Conservation (phyloP, 2,113 vertebrate species). For the Urocynchramus pylzowi region DNA sequence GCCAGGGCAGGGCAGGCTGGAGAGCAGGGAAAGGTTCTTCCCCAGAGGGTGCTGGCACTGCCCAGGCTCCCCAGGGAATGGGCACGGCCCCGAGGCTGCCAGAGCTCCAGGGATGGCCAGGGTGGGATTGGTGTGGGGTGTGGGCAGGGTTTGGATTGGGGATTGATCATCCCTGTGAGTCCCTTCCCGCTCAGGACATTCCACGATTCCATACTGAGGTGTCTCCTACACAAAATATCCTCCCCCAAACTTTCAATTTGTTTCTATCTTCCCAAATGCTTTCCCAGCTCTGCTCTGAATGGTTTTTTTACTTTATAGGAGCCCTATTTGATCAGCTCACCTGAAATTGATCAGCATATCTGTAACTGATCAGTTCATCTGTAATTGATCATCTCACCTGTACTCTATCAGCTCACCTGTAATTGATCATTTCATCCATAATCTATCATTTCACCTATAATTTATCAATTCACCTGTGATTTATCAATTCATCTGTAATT, state of each 20-base stretch:
- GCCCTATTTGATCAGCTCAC: background rate
- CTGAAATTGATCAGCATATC: background rate
- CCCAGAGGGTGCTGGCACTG: too few species aligned
- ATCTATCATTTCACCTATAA: rapidly evolving
- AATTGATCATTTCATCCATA: rapidly evolving
- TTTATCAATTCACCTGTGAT: background rate
- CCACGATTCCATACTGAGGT: rapidly evolving
- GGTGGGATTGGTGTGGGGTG: too few species aligned
- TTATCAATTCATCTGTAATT: rapidly evolving
- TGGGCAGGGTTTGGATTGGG: background rate
- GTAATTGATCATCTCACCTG: rapidly evolving
- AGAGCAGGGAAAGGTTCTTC: too few species aligned
- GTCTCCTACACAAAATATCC: background rate
- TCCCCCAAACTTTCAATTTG: background rate
- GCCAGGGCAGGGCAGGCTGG: too few species aligned
- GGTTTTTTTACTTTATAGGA: background rate
- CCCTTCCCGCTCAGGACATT: background rate
- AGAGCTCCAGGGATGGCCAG: too few species aligned
- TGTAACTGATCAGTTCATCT: background rate
- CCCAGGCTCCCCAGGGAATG: too few species aligned
- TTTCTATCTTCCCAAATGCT: background rate
- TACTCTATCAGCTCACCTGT: rapidly evolving
- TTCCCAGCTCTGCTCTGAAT: background rate
- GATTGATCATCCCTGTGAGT: background rate
- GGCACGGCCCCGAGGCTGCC: too few species aligned